Evolutionary conservation across 37 sponge, comb jelly and placozoan genomes (phyloP).

Genomic region (Theonella swinhoei): DNA sequence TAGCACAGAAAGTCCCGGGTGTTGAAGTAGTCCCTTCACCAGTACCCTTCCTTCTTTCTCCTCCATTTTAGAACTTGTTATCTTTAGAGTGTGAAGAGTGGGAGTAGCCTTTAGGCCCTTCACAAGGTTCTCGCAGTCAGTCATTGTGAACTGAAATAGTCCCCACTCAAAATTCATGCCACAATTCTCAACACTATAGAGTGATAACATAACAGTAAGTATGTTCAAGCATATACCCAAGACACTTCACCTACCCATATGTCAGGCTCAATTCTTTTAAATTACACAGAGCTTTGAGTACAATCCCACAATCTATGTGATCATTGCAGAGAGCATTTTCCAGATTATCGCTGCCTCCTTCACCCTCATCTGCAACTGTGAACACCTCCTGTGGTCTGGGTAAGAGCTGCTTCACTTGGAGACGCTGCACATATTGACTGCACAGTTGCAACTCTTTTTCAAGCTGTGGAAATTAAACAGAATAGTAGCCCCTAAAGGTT

Average conservation of each 20-base stretch:
- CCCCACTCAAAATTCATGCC: conserved; percentile 98
- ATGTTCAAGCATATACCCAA: background rate
- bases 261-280: conserved; percentile 77
- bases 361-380: conserved; percentile 61
- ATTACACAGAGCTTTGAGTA: conserved; percentile 53
- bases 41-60: conserved; percentile 83
- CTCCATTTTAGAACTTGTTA: conserved; percentile 71
- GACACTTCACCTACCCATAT: conserved; percentile 69
- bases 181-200: conserved; percentile 74
- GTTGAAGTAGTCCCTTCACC: conserved; percentile 84
- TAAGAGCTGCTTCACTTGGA: conserved; percentile 78
- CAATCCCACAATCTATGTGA: conserved; percentile 70
- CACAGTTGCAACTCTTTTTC: conserved; percentile 69
- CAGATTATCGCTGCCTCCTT: conserved; percentile 59
- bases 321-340: conserved; percentile 46
- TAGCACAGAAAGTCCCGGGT: conserved; percentile 71
- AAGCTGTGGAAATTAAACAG: conserved; percentile 56
- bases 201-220: background rate
- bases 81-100: conserved; percentile 32
- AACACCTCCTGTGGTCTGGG: conserved; percentile 54
- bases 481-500: background rate
- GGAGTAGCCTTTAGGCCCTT: conserved; percentile 72
- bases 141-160: conserved; percentile 83
- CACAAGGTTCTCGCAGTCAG: conserved; percentile 76
- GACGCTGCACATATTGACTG: conserved; percentile 68